Base-by-base conservation (phyloP, 2,797 vertebrate genomes). In the Salarias fasciatus region DNA sequence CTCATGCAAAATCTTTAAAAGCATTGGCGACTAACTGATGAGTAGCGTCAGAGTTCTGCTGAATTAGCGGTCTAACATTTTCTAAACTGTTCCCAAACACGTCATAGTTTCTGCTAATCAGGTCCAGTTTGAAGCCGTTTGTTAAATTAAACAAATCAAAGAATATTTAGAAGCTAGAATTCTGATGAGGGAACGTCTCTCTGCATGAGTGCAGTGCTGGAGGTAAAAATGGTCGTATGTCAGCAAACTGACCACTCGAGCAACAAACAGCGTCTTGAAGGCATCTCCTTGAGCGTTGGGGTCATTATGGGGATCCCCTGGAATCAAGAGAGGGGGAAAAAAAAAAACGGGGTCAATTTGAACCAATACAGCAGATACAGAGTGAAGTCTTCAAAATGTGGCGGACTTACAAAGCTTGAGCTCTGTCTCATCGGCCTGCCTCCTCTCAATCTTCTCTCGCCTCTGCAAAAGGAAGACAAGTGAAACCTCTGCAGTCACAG, bases 231-330 rank as follows among this genome's bases (percentile, higher is more conserved):
- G n/a, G n/a, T 30, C 30, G 31, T 31, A 6, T 35, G 35, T 35
- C 33, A 30, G 38, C 1, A 45, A 29, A 90, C 95, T 93, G 64
- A 98, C 96, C 93, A 98, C 93, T 89, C 96, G 89, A 6, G 96
- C 96, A 59, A 98, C 96, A 77, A 98, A 98, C 65, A 98, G 85
- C 3, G 96, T 98, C 86, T 97, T 98, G 89, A 98, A 98, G 48
- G 96, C 96, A 69, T 98, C 96, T 2, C 96, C 96, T 86, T 98
- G 96, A 33, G 96, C 96, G 72, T 98, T 97, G 5, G 94, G 88
- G 83, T 98, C 96, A 64, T 97, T 98, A 75, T 97, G 96, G 43
- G 96, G 96, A 84, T 98, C 96, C 96, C 96, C 96, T 98, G 74
- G 41, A 10, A 43, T 51, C 9, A 82, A 12, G 2, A 7, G 70